phyloP scores from a whole-genome alignment of 2,113 vertebrate genomes.

The Arvicanthis niloticus region DNA sequence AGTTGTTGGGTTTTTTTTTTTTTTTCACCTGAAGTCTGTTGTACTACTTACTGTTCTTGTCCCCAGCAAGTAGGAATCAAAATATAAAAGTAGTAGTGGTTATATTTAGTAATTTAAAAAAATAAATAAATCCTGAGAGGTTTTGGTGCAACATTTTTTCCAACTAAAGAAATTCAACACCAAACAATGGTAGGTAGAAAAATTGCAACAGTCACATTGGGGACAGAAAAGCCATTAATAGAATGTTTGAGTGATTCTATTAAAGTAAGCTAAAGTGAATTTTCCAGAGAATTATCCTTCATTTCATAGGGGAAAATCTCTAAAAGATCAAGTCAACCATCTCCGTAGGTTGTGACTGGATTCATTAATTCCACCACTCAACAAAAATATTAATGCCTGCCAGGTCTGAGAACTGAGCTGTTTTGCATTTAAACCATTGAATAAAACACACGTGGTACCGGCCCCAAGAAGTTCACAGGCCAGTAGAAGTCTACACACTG shows the following conservation, averaged over 20 bases:
- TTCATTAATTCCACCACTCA: not conserved
- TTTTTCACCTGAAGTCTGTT: not conserved
- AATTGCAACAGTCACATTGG: not conserved
- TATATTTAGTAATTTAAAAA: not conserved
- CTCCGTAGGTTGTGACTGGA: not conserved
- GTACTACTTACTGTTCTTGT: not conserved
- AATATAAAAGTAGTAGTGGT: not conserved
- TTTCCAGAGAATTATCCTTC: slow-evolving; percentile 40
- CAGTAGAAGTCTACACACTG: not conserved
- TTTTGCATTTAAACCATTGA: not conserved
- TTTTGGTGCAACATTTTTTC: not conserved
- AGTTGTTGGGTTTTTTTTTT: not conserved
- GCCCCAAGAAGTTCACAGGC: not conserved
- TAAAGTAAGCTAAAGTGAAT: not conserved
- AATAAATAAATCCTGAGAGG: not conserved
- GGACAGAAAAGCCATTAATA: not conserved
- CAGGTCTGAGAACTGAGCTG: not conserved
- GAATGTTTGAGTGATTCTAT: not conserved
- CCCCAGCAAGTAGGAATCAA: not conserved
- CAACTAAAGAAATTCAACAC: not conserved
- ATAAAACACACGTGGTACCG: not conserved
- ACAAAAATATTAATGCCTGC: not conserved
- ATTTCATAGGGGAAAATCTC: not conserved
- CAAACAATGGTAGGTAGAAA: not conserved
- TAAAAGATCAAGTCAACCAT: slow-evolving; percentile 19